These are phyloP conservation scores for Heterodera carotae DNA, from an alignment of 1,140 invertebrate genomes.

Conservation along the genomic window DNA sequence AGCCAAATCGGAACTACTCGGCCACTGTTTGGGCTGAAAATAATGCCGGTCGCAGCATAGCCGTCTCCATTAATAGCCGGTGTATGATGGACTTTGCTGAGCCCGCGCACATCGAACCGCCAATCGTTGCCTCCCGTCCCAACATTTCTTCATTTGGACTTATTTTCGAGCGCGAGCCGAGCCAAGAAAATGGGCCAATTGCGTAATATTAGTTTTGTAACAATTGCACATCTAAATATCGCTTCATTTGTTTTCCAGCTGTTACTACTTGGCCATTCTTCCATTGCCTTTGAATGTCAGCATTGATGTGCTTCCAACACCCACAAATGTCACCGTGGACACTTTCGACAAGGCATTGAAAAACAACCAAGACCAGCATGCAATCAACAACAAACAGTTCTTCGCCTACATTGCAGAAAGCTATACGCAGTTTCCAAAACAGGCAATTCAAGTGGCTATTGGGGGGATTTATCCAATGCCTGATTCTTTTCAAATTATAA, in stretches of 20 bases:
- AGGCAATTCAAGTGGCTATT: too few species aligned
- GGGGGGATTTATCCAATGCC: too few species aligned
- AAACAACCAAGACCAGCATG: conserved; percentile 55
- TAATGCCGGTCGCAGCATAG: conserved; percentile 53
- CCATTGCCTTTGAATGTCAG: conserved; percentile 59
- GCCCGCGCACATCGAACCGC: conserved; percentile 57
- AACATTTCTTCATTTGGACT: conserved; percentile 58
- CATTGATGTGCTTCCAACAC: conserved; percentile 48
- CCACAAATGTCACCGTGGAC: conserved; percentile 57
- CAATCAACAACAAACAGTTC: conserved; percentile 42
- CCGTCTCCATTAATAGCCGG: conserved; percentile 48
- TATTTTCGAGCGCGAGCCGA: conserved; percentile 47
- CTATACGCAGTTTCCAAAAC: conserved; percentile 52
- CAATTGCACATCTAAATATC: not conserved
- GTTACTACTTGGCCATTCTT: conserved; percentile 63
- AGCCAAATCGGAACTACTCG: conserved; percentile 65
- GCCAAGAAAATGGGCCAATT: conserved; percentile 63
- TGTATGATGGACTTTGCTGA: conserved; percentile 63
- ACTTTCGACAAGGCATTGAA: conserved; percentile 54
- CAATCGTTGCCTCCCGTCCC: conserved; percentile 33
- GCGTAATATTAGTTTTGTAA: conserved; percentile 34
- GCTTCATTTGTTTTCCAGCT: conserved; percentile 29
- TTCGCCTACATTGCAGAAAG: conserved; percentile 65
- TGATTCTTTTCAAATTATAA: not conserved
- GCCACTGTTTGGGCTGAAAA: conserved; percentile 65